Base-by-base conservation (phyloP, 2,888 invertebrate species). In the Plagodis pulveraria region DNA sequence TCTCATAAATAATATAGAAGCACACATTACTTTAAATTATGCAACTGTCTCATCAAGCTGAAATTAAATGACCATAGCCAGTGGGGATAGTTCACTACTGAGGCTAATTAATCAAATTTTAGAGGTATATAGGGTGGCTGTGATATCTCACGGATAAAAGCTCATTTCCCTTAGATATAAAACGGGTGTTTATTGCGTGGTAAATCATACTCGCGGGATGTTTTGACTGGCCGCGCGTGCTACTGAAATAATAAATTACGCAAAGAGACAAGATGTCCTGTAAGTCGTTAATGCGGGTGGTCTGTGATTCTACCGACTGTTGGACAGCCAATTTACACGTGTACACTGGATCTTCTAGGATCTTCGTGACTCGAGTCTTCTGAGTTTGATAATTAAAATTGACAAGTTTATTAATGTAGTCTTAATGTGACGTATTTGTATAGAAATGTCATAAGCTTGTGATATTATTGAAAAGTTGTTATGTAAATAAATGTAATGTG, bases 231-330 rank as follows among this genome's bases (percentile, higher is more conserved):
- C 60, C 50, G 56, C 76, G 81, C 73, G 74, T 63, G 83, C 88
- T 81, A 82, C 89, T 86, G 89, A 87, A 91, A 91, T 89, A 90
- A 90, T 92, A 91, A 90, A 91, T 91, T 89, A 86, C 78, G 77
- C 74, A 76, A 81, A 78, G 84, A 87, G 89, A 87, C 86, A 80
- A 78, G 79, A 76, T 83, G 84, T 84, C 82, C 84, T 84, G 85
- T 83, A 77, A 73, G 71, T 80, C 80, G 81, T 80, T 83, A 83
- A 66, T 80, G 75, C 86, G 89, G 91, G 92, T 91, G 91, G 91
- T 92, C 91, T 72, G 69, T 72, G 68, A 35, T 41, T 64, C 62
- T 63, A 71, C 71, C 62, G 66, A 74, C 71, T 68, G 73, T 75
- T 72, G 69, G 67, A 77, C 74, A 69, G 74, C 67, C 71, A 73